Conservation (phyloP, 2,113 vertebrate species). For the Lycocorax pyrrhopterus region DNA sequence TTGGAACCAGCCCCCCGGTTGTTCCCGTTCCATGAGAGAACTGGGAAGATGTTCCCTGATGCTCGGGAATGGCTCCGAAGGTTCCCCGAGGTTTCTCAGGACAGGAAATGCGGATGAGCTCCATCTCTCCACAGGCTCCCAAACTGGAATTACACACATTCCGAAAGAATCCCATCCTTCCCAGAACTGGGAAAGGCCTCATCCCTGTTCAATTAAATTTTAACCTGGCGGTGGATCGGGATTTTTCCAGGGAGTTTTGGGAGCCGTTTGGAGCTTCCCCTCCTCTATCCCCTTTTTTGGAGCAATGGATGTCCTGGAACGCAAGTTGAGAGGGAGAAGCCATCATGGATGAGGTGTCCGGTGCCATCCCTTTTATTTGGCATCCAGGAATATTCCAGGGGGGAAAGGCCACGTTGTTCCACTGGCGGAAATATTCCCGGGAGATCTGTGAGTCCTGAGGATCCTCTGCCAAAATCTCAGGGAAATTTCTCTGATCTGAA, state of each 20-base stretch:
- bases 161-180: background rate
- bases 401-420: background rate
- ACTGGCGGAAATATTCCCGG: background rate
- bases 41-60: background rate
- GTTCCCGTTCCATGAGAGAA: background rate
- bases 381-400: background rate
- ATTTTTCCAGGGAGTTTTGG: background rate
- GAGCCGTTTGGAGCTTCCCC: background rate
- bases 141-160: background rate
- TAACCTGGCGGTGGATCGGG: background rate
- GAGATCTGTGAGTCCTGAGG: background rate
- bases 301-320: background rate
- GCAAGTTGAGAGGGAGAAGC: background rate
- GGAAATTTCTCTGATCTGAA: accelerated
- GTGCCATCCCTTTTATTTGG: background rate
- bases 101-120: background rate
- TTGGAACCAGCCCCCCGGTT: background rate
- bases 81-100: background rate
- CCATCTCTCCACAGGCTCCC: background rate
- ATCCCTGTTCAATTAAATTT: background rate
- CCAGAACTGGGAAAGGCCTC: background rate
- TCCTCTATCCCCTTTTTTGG: background rate
- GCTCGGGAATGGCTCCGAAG: background rate
- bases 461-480: background rate
- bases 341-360: background rate